These are phyloP conservation scores for Heterochromis multidens DNA, from an alignment of 2,113 vertebrate genomes.

Conservation along the genomic window DNA sequence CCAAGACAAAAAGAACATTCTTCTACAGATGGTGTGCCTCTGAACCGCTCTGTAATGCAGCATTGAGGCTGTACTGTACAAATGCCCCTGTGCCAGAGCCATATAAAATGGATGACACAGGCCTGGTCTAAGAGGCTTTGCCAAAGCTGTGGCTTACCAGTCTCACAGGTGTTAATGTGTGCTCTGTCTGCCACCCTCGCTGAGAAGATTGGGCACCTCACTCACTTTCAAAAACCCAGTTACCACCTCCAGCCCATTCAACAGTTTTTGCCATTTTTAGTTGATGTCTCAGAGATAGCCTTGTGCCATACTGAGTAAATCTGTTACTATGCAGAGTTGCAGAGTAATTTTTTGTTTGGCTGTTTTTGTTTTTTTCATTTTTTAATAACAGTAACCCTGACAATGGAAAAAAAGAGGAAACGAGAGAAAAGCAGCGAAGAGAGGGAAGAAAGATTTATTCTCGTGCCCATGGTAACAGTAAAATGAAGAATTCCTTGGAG, in stretches of 20 bases:
- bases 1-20: not conserved
- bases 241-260: constrained; percentile 16
- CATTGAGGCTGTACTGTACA: constrained; percentile 17
- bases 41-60: constrained; percentile 25
- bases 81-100: constrained; percentile 44
- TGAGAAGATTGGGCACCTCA: constrained; percentile 52
- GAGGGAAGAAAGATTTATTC: not conserved
- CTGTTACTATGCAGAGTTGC: not conserved
- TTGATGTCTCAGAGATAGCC: not conserved
- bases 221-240: constrained; percentile 40
- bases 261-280: not conserved
- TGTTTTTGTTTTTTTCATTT: not conserved
- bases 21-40: not conserved
- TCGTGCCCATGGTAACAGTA: constrained; percentile 32
- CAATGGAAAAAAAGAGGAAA: not conserved
- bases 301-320: not conserved
- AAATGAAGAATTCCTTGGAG: constrained; percentile 31
- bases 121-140: constrained; percentile 65
- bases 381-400: not conserved
- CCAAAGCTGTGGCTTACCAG: constrained; percentile 71
- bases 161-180: constrained; percentile 74
- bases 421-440: not conserved
- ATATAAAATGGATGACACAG: constrained; percentile 60
- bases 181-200: constrained; percentile 56
- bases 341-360: not conserved